A percentile compares a stretch with the other conserved stretches of the same genome.
Evolutionary conservation across 1,140 invertebrate species (phyloP).

Genomic region (Ditylenchus dipsaci): DNA sequence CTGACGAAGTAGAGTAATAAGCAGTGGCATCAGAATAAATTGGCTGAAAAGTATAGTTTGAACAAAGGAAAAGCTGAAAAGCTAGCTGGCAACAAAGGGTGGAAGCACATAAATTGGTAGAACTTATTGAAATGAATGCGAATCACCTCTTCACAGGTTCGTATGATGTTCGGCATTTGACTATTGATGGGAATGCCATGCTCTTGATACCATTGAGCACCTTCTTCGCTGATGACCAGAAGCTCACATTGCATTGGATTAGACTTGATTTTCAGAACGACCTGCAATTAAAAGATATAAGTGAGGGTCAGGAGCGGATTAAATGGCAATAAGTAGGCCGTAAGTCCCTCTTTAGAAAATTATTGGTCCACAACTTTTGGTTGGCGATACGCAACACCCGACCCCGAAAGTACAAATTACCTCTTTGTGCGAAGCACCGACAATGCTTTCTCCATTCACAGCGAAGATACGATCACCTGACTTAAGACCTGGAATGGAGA

Average conservation of each 20-base stretch:
- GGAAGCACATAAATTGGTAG: neutral
- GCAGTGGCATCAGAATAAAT: too few species aligned
- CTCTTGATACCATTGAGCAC: conserved; percentile 70
- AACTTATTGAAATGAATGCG: neutral
- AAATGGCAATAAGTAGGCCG: too few species aligned
- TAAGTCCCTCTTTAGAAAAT: too few species aligned
- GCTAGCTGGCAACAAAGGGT: neutral
- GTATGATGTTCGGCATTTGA: conserved; percentile 9
- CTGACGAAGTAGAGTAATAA: too few species aligned
- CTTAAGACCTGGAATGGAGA: conserved; percentile 61
- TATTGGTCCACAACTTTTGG: too few species aligned
- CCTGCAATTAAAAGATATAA: conserved; percentile 17
- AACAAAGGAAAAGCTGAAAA: neutral
- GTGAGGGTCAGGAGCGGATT: neutral
- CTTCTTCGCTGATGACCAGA: conserved; percentile 75
- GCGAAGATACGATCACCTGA: conserved; percentile 82
- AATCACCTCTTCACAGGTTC: neutral
- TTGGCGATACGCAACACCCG: too few species aligned
- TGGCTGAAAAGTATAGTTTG: too few species aligned
- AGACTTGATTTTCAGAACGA: conserved; percentile 63
- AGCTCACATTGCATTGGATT: conserved; percentile 78
- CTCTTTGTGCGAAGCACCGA: conserved; percentile 87
- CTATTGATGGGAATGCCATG: conserved; percentile 4
- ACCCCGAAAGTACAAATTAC: too few species aligned
- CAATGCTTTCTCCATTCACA: conserved; percentile 84